Base-by-base conservation (phyloP, 2,888 invertebrate genomes). In the Athalia rosae region DNA sequence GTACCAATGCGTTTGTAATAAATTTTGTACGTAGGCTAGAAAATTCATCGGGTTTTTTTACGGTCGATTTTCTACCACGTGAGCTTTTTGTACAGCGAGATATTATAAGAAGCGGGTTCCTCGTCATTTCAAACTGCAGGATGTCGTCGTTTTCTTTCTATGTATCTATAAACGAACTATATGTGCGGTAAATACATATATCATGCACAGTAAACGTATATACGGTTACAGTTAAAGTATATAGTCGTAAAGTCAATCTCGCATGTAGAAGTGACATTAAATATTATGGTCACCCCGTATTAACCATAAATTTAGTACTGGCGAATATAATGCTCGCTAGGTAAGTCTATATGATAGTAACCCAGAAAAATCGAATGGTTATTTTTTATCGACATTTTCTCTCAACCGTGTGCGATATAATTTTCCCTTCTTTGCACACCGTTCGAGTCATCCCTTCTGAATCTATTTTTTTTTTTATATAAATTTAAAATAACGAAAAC, bases 251-350 rank as follows among this genome's bases (percentile, higher is more conserved):
- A 71, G 13, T 58, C 43, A 71, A 71, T 71, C 71, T 71, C 71
- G 28, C n/a, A n/a, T 58, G 71, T 45, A 58, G 71, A 64, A 64
- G 58, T 58, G 71, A 45, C 71, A 58, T 71, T 71, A 71, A 71
- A 71, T 56, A 71, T 71, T 71, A 71, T 15, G 71, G 71, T 67
- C 50, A 53, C 3, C 53, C 15, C 8, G 8, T 41, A 41, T 11
- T 3, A 2, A 15, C 41, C 3, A 28, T 8, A 41, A 28, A 59
- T 41, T 28, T 28, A 28, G 28, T 28, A 28, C 8, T 41, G 28
- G 67, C 15, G 67, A n/a, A 50, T 7, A 15, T 11, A n/a, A n/a
- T n/a, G n/a, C n/a, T n/a, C 53, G n/a, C 53, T n/a, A 53, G 50
- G 15, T 11, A 9, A 58, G n/a, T n/a, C 50, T 45, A 8, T 41